These are phyloP conservation scores for Clitarchus hookeri DNA, from an alignment of 2,888 invertebrate species.

Conservation along the genomic window DNA sequence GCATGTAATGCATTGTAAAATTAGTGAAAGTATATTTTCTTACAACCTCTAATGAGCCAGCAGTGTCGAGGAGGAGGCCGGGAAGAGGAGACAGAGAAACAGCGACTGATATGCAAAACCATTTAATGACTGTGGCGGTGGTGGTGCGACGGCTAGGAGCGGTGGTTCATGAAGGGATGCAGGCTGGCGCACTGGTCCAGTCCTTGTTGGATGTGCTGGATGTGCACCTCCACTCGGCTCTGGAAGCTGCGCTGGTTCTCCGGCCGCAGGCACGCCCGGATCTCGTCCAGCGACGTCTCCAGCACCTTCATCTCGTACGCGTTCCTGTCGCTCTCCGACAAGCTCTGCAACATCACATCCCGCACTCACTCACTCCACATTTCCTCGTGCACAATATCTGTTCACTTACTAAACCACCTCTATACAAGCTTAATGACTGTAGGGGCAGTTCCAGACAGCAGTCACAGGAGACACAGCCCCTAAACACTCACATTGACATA, in stretches of 20 bases:
- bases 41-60: too few species aligned
- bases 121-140: neutral
- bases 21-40: too few species aligned
- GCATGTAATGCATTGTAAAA: too few species aligned
- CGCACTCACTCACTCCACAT: too few species aligned
- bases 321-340: constrained; percentile 80
- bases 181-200: constrained; percentile 33
- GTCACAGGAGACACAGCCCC: too few species aligned
- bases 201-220: constrained; percentile 77
- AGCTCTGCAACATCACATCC: constrained; percentile 55
- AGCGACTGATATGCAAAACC: neutral
- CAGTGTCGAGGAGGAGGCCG: too few species aligned
- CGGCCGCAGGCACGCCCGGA: constrained; percentile 76
- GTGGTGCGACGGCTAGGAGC: neutral
- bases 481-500: too few species aligned
- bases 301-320: constrained; percentile 88
- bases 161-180: constrained; percentile 34
- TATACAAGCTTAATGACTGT: too few species aligned
- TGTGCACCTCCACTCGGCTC: constrained; percentile 87
- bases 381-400: too few species aligned
- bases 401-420: too few species aligned
- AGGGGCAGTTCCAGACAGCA: too few species aligned
- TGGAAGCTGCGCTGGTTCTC: constrained; percentile 79
- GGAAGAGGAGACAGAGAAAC: too few species aligned
- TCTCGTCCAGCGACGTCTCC: constrained; percentile 89